phyloP scores from a whole-genome alignment of 2,113 vertebrate genomes.

The Anarrhichthys ocellatus region DNA sequence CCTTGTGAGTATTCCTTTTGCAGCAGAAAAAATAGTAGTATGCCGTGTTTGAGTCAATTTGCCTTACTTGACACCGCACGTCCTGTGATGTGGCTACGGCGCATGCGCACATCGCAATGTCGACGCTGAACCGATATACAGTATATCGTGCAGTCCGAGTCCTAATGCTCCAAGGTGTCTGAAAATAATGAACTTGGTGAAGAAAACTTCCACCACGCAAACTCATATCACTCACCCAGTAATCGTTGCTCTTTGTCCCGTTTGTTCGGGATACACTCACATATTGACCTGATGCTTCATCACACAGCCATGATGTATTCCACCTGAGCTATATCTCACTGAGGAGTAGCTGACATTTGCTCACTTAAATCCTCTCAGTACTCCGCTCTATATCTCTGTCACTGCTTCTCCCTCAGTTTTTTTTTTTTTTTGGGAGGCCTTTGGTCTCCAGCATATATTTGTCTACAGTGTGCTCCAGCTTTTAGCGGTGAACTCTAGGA shows the following conservation, averaged over 20 bases:
- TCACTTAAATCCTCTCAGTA: constrained; percentile 37
- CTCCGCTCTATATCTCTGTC: constrained; percentile 1
- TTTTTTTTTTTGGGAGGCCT: neutral
- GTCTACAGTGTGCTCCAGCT: constrained; percentile 6
- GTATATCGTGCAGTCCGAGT: neutral
- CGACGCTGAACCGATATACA: neutral
- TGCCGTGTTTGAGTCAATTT: neutral
- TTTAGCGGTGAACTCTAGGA: constrained; percentile 8
- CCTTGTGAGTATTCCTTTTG: neutral
- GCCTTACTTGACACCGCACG: neutral
- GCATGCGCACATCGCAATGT: neutral
- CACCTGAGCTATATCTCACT: constrained; percentile 12
- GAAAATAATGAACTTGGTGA: neutral
- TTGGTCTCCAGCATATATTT: constrained; percentile 21
- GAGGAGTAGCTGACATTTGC: constrained; percentile 67
- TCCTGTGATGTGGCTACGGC: neutral
- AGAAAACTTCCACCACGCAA: neutral
- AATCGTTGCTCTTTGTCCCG: constrained; percentile 41
- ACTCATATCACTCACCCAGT: constrained; percentile 8
- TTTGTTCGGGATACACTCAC: constrained; percentile 48
- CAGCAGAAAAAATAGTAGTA: neutral
- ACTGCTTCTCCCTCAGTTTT: neutral
- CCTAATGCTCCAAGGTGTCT: neutral
- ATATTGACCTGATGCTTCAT: constrained; percentile 44
- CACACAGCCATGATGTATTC: constrained; percentile 24